Evolutionary conservation across 2,113 vertebrate genomes (phyloP).

Genomic region (Rhineura floridana): DNA sequence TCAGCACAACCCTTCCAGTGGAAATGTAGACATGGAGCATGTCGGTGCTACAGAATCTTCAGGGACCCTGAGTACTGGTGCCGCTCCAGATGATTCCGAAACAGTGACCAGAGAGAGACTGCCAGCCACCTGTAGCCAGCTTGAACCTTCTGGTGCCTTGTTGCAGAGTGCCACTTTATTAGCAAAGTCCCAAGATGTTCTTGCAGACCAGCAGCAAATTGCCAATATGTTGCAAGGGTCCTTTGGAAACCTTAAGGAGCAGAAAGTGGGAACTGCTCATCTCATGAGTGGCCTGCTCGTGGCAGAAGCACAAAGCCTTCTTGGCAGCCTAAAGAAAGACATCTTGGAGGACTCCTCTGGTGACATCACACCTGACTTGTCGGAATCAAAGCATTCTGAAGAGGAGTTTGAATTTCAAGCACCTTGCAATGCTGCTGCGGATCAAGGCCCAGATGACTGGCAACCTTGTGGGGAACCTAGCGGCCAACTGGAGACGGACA

Average conservation of each 20-base stretch:
- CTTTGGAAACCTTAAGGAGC: slow-evolving; percentile 35
- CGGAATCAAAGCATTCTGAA: background rate
- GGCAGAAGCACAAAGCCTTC: slow-evolving; percentile 10
- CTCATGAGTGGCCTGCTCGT: background rate
- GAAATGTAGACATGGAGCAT: background rate
- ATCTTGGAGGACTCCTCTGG: background rate
- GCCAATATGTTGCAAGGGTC: slow-evolving; percentile 41
- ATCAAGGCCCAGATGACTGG: background rate
- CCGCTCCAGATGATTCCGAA: rapidly evolving
- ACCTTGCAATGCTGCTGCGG: rapidly evolving
- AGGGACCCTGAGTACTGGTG: rapidly evolving
- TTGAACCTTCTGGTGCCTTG: slow-evolving; percentile 44
- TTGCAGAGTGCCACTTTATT: background rate
- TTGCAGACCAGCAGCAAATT: slow-evolving; percentile 25
- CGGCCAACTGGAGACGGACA: background rate
- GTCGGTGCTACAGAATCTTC: background rate
- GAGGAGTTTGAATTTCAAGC: background rate
- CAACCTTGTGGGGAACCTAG: background rate
- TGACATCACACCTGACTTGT: background rate
- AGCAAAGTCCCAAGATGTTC: background rate
- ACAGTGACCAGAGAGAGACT: background rate
- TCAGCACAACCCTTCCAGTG: background rate
- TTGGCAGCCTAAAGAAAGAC: background rate
- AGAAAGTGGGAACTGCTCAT: background rate
- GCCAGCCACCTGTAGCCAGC: background rate